Percentiles rank a stretch among this genome's conserved stretches.
Evolutionary conservation across 2,888 invertebrate genomes (phyloP).

Genomic region (Eugnorisma glareosa): DNA sequence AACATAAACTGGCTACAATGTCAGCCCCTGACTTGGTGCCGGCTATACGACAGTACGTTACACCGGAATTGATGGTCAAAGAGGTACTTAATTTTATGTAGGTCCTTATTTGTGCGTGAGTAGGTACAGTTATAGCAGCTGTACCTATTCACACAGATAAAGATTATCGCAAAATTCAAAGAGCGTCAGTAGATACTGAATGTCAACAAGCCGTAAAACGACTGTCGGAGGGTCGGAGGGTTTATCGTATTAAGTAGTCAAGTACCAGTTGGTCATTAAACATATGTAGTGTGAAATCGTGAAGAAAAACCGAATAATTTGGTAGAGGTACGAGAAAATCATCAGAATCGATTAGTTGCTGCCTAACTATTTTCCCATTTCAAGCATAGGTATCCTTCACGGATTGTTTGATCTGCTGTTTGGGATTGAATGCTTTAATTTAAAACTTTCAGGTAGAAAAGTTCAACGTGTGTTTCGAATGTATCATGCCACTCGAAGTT

Average conservation of each 20-base stretch:
- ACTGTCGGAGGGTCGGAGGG: neutral
- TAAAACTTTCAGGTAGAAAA: slow-evolving; percentile 74
- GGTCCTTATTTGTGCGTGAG: neutral
- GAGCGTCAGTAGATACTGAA: neutral
- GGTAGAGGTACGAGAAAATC: neutral
- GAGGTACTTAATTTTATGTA: slow-evolving; percentile 53
- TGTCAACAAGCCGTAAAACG: neutral
- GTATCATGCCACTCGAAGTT: slow-evolving; percentile 76
- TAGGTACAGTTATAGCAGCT: slow-evolving; percentile 20
- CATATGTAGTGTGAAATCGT: neutral
- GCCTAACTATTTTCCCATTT: neutral
- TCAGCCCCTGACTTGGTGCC: slow-evolving; percentile 61
- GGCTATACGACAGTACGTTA: slow-evolving; percentile 74
- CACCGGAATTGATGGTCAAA: slow-evolving; percentile 75
- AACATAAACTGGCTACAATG: slow-evolving; percentile 67
- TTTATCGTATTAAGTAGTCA: neutral
- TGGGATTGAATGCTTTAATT: no score
- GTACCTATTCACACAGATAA: neutral
- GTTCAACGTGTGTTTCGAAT: slow-evolving; percentile 85
- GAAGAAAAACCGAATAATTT: neutral
- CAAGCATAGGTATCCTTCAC: neutral
- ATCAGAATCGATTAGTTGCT: neutral
- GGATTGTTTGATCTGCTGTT: neutral
- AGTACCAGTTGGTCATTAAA: neutral
- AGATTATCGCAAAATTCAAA: slow-evolving; percentile 1